Evolutionary conservation across 2,888 invertebrate genomes (phyloP).

Genomic region (Spisula subtruncata): DNA sequence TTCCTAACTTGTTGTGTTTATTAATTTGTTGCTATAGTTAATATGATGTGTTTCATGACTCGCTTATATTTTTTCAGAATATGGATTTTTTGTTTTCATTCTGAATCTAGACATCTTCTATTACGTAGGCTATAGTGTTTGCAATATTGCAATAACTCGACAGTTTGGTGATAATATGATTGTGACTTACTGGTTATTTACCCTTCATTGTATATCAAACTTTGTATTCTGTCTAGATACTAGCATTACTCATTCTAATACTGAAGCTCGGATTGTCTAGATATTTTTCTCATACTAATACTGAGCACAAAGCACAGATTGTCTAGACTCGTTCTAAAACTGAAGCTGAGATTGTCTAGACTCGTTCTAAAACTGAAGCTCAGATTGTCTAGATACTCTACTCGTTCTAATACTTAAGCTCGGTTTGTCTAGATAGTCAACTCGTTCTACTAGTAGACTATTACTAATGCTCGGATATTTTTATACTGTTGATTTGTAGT

Average conservation of each 20-base stretch:
- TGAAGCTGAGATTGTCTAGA: no score
- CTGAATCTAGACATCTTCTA: neutral
- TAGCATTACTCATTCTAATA: neutral
- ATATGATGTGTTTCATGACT: constrained; percentile 4
- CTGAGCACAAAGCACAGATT: no score
- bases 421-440: no score
- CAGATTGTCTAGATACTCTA: no score
- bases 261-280: neutral
- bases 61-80: constrained; percentile 1
- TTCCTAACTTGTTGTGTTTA: constrained; percentile 8
- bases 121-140: neutral
- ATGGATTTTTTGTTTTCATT: neutral
- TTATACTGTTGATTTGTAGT: neutral
- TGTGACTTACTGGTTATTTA: no score
- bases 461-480: no score
- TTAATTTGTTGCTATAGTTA: neutral
- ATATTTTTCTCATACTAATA: no score
- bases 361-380: no score
- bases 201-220: neutral
- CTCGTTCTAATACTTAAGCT: no score
- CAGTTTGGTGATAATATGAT: neutral
- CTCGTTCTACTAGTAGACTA: no score
- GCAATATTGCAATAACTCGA: neutral
- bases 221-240: neutral
- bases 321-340: no score